A percentile compares a stretch with the other conserved stretches of the same genome.
These are phyloP conservation scores for Plutella xylostella DNA, from an alignment of 2,888 invertebrate species.

Conservation along the genomic window DNA sequence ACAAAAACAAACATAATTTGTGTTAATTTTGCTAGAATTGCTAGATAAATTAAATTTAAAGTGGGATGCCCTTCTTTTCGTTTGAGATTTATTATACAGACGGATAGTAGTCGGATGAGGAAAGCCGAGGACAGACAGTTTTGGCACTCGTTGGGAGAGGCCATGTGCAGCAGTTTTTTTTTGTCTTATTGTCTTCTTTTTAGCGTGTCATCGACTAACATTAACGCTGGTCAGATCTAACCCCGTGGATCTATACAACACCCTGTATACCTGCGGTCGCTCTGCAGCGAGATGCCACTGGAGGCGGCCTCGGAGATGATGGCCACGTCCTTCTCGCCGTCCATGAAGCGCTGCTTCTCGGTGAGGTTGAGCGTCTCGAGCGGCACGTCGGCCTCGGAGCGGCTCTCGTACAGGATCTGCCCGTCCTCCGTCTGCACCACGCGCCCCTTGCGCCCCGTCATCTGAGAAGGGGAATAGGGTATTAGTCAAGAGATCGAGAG, in stretches of 20 bases:
- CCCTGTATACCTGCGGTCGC: slow-evolving; percentile 76
- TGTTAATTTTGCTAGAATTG: no score
- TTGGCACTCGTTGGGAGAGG: no score
- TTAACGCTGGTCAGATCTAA: no score
- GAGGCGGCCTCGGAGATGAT: slow-evolving; percentile 99
- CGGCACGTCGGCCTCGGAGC: slow-evolving; percentile 95
- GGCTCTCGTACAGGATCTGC: slow-evolving; percentile 91
- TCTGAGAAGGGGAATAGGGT: slow-evolving; percentile 59
- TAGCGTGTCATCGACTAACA: no score
- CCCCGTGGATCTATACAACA: no score
- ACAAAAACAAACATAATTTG: slow-evolving; percentile 3
- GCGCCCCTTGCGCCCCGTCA: slow-evolving; percentile 96
- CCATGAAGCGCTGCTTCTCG: slow-evolving; percentile 94
- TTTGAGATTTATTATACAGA: no score
- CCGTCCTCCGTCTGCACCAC: slow-evolving; percentile 96
- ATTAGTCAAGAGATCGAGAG: not conserved
- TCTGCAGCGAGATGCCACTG: slow-evolving; percentile 96
- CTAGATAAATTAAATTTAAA: no score
- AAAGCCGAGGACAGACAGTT: no score
- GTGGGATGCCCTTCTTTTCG: no score
- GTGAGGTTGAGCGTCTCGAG: slow-evolving; percentile 97
- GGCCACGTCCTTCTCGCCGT: slow-evolving; percentile 97
- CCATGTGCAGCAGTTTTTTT: no score
- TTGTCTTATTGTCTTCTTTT: no score
- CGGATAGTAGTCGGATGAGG: no score